Evolutionary conservation across 2,888 invertebrate genomes (phyloP), one percentile per base, ranked within the genome.

Genomic region (Merodon equestris): DNA sequence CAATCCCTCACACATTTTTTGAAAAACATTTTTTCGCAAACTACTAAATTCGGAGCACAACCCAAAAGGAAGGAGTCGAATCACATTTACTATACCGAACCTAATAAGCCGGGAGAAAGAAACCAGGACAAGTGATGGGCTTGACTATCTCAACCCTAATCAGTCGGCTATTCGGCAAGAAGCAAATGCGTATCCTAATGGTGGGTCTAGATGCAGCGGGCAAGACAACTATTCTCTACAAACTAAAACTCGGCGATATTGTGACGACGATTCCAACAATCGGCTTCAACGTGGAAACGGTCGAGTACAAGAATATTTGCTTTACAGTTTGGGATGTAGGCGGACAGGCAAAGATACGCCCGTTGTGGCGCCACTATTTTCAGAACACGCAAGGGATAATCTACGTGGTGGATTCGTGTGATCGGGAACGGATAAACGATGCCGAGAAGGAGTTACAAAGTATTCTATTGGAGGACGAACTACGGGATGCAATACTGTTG

Each of bases 311-410:
- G 42, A 83, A 83, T 50, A 79, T 83, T 45, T 81, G 82, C 51
- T 83, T 83, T 45, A 83, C 82, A 7, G 83, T 83, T 10, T 83
- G 83, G 83, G 83, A 83, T 63, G 76, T 83, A 1, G 83, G 83
- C 5, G 83, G 83, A n/a, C 83, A 83, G 27, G 83, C 82, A 2
- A 83, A 83, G 44, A 83, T 83, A 50, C 81, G 83, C 5, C 83
- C 83, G 1, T 42, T 83, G 18, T 83, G 83, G 83, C 82, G 83
- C 9, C 83, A 83, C 58, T 83, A 83, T 50, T 83, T 74, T 13
- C 82, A 79, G 70, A 83, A 83, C 44, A 82, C 82, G 1, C 81
- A 83, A 58, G 83, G 79, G 42, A 67, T 83, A 13, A 82, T 83
- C 50, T 83, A 82, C 47, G 83, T 83, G 0, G 81, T 83, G 0